These are phyloP conservation scores for Syngnathus scovelli DNA, from an alignment of 2,113 vertebrate genomes.

Conservation along the genomic window DNA sequence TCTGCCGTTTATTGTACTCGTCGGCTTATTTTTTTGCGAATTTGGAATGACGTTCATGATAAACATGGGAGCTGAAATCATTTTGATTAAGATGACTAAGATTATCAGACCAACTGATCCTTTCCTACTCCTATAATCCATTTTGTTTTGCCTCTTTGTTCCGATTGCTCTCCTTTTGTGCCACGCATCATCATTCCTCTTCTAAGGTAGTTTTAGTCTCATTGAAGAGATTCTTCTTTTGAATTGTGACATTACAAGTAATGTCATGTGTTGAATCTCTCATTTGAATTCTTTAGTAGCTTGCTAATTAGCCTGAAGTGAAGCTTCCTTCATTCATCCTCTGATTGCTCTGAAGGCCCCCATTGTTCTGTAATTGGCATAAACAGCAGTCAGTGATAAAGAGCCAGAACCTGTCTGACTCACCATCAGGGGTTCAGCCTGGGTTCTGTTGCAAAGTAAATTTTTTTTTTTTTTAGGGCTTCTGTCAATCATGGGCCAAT, in stretches of 20 bases:
- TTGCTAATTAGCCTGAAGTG: constrained; percentile 9
- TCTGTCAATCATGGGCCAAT: not conserved
- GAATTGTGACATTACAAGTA: not conserved
- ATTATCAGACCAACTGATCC: constrained; percentile 33
- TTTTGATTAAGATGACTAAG: too few relatives aligned
- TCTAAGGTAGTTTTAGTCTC: not conserved
- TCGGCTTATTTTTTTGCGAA: too few relatives aligned
- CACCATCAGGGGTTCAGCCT: not conserved
- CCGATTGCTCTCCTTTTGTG: constrained; percentile 24
- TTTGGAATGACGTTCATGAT: too few relatives aligned
- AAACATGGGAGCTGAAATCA: too few relatives aligned
- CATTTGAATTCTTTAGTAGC: constrained; percentile 5
- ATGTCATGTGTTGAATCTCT: not conserved
- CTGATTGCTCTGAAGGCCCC: constrained; percentile 8
- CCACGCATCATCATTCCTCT: constrained; percentile 16
- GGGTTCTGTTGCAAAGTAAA: not conserved
- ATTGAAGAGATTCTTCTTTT: not conserved
- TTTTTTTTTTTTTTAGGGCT: not conserved
- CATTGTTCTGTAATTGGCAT: constrained; percentile 9
- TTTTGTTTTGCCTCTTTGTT: constrained; percentile 37
- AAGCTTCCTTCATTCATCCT: constrained; percentile 4
- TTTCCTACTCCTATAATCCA: constrained; percentile 42
- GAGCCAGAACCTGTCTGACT: not conserved
- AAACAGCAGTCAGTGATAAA: constrained; percentile 2
- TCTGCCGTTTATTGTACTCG: too few relatives aligned